Evolutionary conservation across 2,113 vertebrate genomes (phyloP).

Genomic region (Hypanus sabinus): DNA sequence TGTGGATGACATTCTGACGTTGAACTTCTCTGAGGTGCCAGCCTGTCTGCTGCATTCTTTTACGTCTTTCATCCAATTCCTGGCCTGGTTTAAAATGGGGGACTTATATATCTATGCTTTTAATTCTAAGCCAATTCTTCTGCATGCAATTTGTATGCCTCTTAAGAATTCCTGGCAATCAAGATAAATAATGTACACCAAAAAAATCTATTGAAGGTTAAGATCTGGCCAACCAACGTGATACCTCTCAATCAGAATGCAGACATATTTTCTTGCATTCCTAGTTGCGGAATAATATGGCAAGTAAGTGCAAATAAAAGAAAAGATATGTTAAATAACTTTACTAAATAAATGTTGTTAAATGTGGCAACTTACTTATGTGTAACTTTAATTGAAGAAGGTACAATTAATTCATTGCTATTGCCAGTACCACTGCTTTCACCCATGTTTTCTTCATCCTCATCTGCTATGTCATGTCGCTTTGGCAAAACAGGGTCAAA

Average conservation of each 20-base stretch:
- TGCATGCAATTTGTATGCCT: background rate
- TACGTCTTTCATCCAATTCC: background rate
- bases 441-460: slow-evolving; percentile 62
- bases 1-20: too few relatives aligned
- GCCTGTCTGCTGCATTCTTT: background rate
- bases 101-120: background rate
- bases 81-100: too few relatives aligned
- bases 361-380: slow-evolving; percentile 64
- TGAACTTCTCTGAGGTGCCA: background rate
- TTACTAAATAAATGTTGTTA: background rate
- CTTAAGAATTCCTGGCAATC: background rate
- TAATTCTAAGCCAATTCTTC: background rate
- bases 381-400: slow-evolving; percentile 83
- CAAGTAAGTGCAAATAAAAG: background rate
- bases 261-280: background rate
- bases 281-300: background rate
- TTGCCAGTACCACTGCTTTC: slow-evolving; percentile 76
- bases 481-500: slow-evolving; percentile 54
- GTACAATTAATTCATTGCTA: slow-evolving; percentile 54
- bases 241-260: background rate
- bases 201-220: background rate
- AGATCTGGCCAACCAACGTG: background rate
- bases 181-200: background rate
- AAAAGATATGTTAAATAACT: background rate
- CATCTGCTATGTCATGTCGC: slow-evolving; percentile 44